Percentiles rank a stretch among this genome's conserved stretches.
Conservation (phyloP, 2,888 invertebrate genomes). For the Oscheius sp. region DNA sequence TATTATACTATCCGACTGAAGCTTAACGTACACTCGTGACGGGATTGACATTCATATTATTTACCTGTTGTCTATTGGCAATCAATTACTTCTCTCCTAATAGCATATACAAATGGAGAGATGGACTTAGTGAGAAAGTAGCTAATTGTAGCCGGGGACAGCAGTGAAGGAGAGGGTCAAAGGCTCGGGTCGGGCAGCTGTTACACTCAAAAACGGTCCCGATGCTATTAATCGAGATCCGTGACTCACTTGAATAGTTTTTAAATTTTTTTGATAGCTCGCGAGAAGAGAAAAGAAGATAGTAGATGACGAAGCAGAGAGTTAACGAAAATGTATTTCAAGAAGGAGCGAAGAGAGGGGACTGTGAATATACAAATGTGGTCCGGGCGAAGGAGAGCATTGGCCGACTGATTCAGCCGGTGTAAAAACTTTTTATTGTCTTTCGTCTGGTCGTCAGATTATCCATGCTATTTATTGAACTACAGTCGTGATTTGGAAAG, state of each 20-base stretch:
- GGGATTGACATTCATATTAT: neutral
- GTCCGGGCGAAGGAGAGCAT: neutral
- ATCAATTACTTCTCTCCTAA: too few relatives aligned
- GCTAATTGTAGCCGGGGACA: slow-evolving; percentile 1
- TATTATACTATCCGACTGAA: neutral
- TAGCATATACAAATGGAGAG: too few relatives aligned
- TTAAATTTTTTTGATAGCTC: neutral
- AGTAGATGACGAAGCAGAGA: neutral
- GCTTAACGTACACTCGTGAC: neutral
- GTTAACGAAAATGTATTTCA: too few relatives aligned
- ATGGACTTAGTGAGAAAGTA: slow-evolving; percentile 7
- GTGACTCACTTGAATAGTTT: slow-evolving; percentile 23
- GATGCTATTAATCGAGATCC: slow-evolving; percentile 24
- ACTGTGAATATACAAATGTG: neutral
- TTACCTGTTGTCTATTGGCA: too few relatives aligned
- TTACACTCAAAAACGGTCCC: slow-evolving; percentile 26
- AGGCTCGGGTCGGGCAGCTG: slow-evolving; percentile 27
- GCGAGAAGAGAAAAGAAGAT: neutral
- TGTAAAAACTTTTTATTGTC: too few relatives aligned
- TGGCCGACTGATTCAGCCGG: slow-evolving; percentile 15
- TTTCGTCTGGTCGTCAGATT: too few relatives aligned
- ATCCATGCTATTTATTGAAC: too few relatives aligned
- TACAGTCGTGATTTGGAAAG: too few relatives aligned
- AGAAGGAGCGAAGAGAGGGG: neutral
- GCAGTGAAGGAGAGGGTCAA: slow-evolving; percentile 20